Evolutionary conservation across 2,797 vertebrate species (phyloP).

Genomic region (Columba guinea): DNA sequence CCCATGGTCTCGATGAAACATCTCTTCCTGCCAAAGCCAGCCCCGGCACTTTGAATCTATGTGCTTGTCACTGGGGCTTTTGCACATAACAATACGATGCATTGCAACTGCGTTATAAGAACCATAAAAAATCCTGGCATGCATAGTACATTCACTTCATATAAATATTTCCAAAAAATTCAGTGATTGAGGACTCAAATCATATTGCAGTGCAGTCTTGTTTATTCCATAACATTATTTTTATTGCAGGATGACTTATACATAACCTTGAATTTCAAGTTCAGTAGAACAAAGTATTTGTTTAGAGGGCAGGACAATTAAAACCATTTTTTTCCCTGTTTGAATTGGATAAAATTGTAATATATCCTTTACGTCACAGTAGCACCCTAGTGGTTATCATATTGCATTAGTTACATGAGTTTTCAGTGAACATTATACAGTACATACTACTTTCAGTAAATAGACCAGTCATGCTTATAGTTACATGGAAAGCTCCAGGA

Average conservation of each 20-base stretch:
- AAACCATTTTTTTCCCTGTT: conserved; percentile 70
- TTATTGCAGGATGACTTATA: conserved; percentile 71
- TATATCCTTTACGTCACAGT: conserved; percentile 80
- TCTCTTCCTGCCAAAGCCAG: conserved; percentile 23
- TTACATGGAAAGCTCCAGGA: conserved; percentile 78
- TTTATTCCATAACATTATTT: conserved; percentile 69
- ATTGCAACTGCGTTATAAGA: conserved; percentile 17
- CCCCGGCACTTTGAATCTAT: not conserved
- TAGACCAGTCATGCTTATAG: conserved; percentile 77
- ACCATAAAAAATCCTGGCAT: conserved; percentile 41
- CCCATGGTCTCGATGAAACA: not conserved
- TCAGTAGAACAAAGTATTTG: conserved; percentile 74
- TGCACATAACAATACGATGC: not conserved
- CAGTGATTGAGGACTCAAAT: conserved; percentile 65
- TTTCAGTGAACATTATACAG: conserved; percentile 78
- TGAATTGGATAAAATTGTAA: conserved; percentile 79
- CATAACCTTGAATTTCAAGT: conserved; percentile 77
- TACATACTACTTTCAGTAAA: conserved; percentile 79
- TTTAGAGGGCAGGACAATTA: conserved; percentile 75
- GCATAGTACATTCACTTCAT: not conserved
- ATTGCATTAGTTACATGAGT: conserved; percentile 78
- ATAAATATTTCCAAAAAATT: conserved; percentile 55
- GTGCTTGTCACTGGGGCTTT: not conserved
- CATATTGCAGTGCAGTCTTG: conserved; percentile 37
- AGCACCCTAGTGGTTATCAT: conserved; percentile 82